Conservation (phyloP, 2,797 vertebrate genomes). For the Poecile montanus region DNA sequence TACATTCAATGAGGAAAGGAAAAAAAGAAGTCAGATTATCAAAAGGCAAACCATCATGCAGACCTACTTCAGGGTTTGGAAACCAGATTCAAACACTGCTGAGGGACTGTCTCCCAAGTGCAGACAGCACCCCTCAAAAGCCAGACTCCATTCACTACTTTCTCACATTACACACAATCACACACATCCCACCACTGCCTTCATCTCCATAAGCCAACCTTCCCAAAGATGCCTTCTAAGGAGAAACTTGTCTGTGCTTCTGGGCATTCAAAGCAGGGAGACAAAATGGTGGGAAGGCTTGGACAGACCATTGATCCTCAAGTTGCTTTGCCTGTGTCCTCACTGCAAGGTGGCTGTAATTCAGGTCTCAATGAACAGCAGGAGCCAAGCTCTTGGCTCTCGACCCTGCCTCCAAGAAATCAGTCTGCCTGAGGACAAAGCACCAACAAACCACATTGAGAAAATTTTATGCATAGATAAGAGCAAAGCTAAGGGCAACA, state of each 20-base stretch:
- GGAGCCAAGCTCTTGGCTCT: background rate
- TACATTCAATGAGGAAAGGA: background rate
- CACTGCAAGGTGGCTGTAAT: background rate
- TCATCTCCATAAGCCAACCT: accelerated
- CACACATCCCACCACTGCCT: background rate
- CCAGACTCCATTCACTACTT: background rate
- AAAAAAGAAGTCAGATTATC: background rate
- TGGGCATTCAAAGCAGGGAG: background rate
- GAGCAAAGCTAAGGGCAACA: background rate
- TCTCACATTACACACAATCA: background rate
- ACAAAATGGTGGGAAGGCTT: background rate
- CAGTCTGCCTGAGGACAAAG: background rate
- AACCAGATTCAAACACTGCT: background rate
- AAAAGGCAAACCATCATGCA: background rate
- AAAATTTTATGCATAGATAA: background rate
- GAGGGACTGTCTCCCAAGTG: background rate
- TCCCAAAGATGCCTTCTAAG: background rate
- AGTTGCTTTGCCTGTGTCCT: background rate
- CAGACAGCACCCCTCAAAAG: background rate
- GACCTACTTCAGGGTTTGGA: background rate
- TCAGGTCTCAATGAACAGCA: background rate
- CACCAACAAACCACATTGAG: background rate
- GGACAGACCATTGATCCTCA: background rate
- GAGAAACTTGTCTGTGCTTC: background rate
- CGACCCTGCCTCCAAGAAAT: background rate